Evolutionary conservation across 2,888 invertebrate species (phyloP), one percentile per base, ranked within the genome.

Genomic region (Bombylius discolor): DNA sequence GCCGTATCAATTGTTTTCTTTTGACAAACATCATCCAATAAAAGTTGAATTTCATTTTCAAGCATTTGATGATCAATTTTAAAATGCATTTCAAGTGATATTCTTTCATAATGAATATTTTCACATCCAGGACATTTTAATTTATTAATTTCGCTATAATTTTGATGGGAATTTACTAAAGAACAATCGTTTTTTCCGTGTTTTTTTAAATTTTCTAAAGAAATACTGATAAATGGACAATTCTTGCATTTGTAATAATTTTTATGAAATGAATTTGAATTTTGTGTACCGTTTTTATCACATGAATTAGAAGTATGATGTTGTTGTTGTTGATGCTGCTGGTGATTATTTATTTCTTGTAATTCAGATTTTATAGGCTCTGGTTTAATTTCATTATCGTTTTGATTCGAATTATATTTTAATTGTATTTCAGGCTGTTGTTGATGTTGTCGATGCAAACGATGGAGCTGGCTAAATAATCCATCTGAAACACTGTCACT

Each of bases 61-160:
- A 76, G 78, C 75, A 86, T 82, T 68, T 81, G 80, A 67, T 87
- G 86, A 67, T 86, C 85, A 64, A 81, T 79, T 33, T 81, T 76
- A 6, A 86, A 72, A 67, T 87, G 86, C 6, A 78, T 77, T 62
- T 81, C 74, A 1, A 86, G 69, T 1, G 82, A 81, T 64, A 81
- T 78, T 63, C 79, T 78, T 11, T 79, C 78, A 63, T 80, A 81
- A 65, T 85, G 85, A 4, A 80, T 70, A 66, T 84, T 83, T 1
- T 77, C 69, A 65, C 85, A 86, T 9, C 84, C 85, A 13, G 85
- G 84, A 64, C 86, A 86, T 60, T 76, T 76, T 8, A 83, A 75
- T 58, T 79, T 77, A 55, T 77, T 73, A 61, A 46, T 56, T 7
- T 36, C 45, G 7, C 46, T 52, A 6, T 42, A 13, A 23, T 47